Evolutionary conservation across 2,888 invertebrate species (phyloP).

Genomic region (Rhodophaea formosa): DNA sequence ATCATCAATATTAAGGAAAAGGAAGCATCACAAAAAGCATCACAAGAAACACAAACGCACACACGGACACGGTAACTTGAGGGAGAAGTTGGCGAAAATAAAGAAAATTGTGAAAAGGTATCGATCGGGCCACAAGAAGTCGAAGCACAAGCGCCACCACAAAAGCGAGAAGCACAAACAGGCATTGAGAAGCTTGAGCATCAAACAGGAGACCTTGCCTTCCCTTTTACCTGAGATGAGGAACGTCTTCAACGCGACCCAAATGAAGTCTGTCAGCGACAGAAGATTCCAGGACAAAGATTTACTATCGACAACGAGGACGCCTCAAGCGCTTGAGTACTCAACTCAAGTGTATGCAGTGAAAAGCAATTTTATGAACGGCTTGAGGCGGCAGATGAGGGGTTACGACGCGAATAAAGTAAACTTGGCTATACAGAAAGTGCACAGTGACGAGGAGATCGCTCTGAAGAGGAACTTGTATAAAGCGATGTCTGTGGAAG

Average conservation of each 20-base stretch:
- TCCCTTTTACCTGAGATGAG: neutral
- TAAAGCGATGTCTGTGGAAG: neutral
- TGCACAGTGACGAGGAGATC: neutral
- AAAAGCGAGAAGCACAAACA: neutral
- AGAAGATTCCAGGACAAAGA: neutral
- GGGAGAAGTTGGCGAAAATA: neutral
- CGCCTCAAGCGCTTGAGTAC: neutral
- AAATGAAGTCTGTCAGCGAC: neutral
- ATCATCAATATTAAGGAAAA: neutral
- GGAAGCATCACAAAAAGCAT: neutral
- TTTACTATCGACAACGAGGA: neutral
- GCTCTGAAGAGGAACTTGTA: slow-evolving; percentile 5
- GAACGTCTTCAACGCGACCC: neutral
- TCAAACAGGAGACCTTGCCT: neutral
- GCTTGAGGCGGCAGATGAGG: neutral
- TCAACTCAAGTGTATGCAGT: neutral
- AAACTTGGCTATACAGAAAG: neutral
- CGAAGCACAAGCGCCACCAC: neutral
- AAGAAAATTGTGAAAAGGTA: neutral
- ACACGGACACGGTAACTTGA: neutral
- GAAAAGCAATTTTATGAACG: neutral
- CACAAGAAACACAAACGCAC: neutral
- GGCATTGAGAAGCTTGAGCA: neutral
- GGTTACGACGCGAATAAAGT: neutral
- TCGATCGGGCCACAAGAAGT: neutral